Conservation (phyloP, 2,113 vertebrate genomes). For the Ceyx cyanopectus region DNA sequence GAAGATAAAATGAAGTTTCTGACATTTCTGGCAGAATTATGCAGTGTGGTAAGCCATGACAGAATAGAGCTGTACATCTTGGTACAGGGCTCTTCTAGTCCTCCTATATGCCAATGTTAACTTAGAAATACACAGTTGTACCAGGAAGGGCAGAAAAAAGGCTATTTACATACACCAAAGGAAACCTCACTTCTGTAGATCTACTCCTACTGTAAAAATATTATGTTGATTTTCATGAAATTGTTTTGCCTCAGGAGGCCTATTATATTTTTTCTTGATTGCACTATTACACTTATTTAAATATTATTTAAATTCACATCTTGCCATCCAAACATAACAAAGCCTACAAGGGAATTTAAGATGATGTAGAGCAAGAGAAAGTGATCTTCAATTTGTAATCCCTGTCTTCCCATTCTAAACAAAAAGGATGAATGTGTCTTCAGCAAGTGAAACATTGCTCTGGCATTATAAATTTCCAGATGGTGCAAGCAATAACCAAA, state of each 20-base stretch:
- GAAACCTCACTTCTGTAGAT: neutral
- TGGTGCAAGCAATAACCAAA: slow-evolving; percentile 31
- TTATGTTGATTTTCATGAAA: neutral
- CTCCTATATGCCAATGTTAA: neutral
- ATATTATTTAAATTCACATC: slow-evolving; percentile 46
- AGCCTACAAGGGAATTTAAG: neutral
- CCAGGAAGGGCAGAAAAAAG: neutral
- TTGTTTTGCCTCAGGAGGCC: neutral
- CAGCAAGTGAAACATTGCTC: slow-evolving; percentile 23
- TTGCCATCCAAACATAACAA: neutral
- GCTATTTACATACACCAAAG: neutral
- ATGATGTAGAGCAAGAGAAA: slow-evolving; percentile 16
- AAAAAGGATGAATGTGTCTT: slow-evolving; percentile 22
- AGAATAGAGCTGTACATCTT: neutral
- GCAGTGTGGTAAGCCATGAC: neutral
- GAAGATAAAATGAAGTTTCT: neutral
- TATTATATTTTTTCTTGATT: neutral
- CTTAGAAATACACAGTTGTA: neutral
- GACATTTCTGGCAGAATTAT: neutral
- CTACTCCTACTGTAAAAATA: neutral
- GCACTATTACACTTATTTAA: neutral
- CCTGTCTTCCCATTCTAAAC: neutral
- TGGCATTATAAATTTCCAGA: slow-evolving; percentile 47
- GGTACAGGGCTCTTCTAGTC: neutral
- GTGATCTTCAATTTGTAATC: slow-evolving; percentile 45